Evolutionary conservation across 2,888 invertebrate species (phyloP), one percentile per base, ranked within the genome.

Genomic region (Neelides folsomi): DNA sequence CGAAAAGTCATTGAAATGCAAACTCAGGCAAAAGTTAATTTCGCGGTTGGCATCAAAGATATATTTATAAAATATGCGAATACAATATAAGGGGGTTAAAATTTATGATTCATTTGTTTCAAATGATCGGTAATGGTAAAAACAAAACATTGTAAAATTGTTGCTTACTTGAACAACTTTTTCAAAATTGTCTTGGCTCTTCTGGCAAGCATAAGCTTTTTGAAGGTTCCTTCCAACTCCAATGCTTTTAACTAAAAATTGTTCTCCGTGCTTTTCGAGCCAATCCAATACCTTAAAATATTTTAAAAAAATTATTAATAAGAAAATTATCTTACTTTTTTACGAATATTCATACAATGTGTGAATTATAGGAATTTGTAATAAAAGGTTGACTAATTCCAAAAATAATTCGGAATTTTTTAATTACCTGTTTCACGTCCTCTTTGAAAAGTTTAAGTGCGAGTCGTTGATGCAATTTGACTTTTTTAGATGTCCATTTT

Each of bases 111-210:
- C 27, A 27, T 27, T 27, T 27, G 27, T 27, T 27, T 5, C 27
- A 5, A 27, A 27, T 27, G 3, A 27, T 27, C 4, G 7, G 4
- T 27, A 3, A 5, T 27, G 27, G 27, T 27, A 5, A 7, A n/a
- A 7, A 7, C 27, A 27, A 27, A 27, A 27, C 27, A 34, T n/a
- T n/a, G n/a, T 18, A 41, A 15, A 41, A 51, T 45, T 49, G 40
- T 13, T 10, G 71, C 77, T 74, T 73, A 89, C 90, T 81, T 89
- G 88, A 45, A 94, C 94, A 56, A 97, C 95, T 72, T 90, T 92
- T 75, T 97, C 95, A 70, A 97, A 97, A 72, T 95, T 94, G 72
- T 94, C 92, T 69, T 97, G 95, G 70, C 93, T 94, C 73, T 94
- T 94, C 73, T 95, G 94, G 70, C 95, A 88, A 8, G 92, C 89